Evolutionary conservation across 2,888 invertebrate genomes (phyloP), one percentile per base, ranked within the genome.

Genomic region (Athalia circularis): DNA sequence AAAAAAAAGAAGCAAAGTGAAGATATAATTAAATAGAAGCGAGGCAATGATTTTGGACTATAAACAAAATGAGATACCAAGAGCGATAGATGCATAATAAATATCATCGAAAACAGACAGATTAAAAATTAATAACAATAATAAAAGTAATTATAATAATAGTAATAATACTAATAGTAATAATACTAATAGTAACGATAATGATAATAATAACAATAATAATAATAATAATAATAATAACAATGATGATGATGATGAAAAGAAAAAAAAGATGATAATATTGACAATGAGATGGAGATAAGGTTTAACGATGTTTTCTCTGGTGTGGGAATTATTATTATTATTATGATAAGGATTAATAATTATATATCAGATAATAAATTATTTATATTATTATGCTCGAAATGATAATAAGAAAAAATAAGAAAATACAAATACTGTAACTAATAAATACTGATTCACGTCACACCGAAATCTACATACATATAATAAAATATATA

Each of bases 301-400:
- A 87, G 85, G 87, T 89, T 89, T 87, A 89, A 89, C 82, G 82
- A 88, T 87, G 89, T 89, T 89, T 89, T 88, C 85, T 86, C 88
- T 86, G 86, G 85, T 87, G 85, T 88, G 88, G 86, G 84, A 88
- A 87, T 86, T 86, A 86, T 86, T 85, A 83, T 80, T 81, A 86
- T 85, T 84, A 86, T 85, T 84, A 85, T 68, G 77, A 81, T 80
- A 79, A 81, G 81, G 77, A 83, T 83, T 84, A 70, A 54, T 68
- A 68, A 6, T 15, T 15, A 13, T 70, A 86, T 83, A 83, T 81
- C 82, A 84, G 84, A 84, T 83, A 83, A 85, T 83, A 85, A 86
- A 86, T 86, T 86, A 86, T 87, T 83, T 87, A 86, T 85, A 85
- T 80, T 47, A 47, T 47, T 47, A 15, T 48, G 9, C 15, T 72